Base-by-base conservation (phyloP, 2,113 vertebrate species). In the Coturnix japonica region DNA sequence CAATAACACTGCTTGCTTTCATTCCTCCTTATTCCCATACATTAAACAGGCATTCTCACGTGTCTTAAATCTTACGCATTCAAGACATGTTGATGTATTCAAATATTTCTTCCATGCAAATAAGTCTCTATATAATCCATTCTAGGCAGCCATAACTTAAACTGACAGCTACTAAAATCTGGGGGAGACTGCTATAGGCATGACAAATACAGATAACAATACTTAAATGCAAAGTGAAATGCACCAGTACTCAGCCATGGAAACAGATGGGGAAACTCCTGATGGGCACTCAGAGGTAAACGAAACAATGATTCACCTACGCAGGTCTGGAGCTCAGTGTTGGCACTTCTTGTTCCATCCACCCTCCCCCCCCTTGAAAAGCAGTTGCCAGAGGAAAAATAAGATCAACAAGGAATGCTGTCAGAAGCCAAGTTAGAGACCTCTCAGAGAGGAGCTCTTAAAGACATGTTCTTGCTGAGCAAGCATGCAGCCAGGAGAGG, bases 151-250 rank as follows among this genome's bases (percentile, higher is more conserved):
- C 21, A 25, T 76, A 93, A 87, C 54, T 89, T 87, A 66, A 93
- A 89, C 30, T 92, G 94, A 81, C 94, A 91, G 81, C 85, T 76
- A 81, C 69, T 83, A 69, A 88, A 89, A 91, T 35, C 64, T 47
- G 57, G 60, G 70, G 49, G 70, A 79, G 66, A 70, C 43, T 46
- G 37, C 78, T 59, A 43, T 1, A 6, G 78, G 64, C 93, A 81
- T 12, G 56, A 89, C 64, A 90, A 90, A 85, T 57, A 65, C 75
- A 69, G 87, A 67, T 43, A 82, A 44, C 49, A 85, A 65, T 7
- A 64, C 33, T 63, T 53, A 64, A 47, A 46, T 31, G 22, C 64
- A 49, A n/a, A 86, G 51, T 12, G 30, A 69, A 80, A 39, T 12
- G 33, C 60, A 54, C 39, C 69, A 54, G 4, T 2, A 63, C n/a